Percentiles rank a stretch among this genome's conserved stretches.
Evolutionary conservation across 2,113 vertebrate genomes (phyloP).

Genomic region (Ornithorhynchus anatinus): DNA sequence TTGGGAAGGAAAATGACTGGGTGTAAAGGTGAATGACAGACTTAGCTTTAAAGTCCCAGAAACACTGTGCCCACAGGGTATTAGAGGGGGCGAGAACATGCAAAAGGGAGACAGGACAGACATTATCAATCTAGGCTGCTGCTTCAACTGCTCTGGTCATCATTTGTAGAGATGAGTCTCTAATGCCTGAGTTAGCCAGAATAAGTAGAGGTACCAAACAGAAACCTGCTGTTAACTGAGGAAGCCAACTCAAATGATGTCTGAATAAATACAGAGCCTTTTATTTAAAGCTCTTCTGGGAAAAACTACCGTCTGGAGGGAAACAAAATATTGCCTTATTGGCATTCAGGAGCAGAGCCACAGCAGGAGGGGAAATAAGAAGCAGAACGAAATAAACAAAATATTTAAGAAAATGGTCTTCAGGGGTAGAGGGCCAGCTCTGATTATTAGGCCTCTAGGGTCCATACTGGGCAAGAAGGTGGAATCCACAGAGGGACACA

Average conservation of each 20-base stretch:
- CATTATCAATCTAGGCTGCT: neutral
- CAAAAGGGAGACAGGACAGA: rapidly evolving
- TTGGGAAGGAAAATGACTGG: neutral
- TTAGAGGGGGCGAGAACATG: neutral
- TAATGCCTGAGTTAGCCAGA: neutral
- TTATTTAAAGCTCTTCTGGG: conserved; percentile 4
- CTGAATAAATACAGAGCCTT: neutral
- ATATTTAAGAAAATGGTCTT: too few relatives aligned
- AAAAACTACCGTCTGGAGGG: conserved; percentile 4
- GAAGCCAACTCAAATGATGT: neutral
- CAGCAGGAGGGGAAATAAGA: neutral
- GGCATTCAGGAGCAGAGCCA: neutral
- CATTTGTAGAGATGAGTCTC: neutral
- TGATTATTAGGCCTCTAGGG: too few relatives aligned
- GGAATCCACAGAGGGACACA: too few relatives aligned
- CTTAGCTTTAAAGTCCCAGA: neutral
- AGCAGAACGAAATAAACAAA: conserved; percentile 1
- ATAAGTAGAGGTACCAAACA: neutral
- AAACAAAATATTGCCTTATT: conserved; percentile 14
- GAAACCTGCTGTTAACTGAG: neutral
- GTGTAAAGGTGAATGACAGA: neutral
- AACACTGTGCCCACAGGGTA: neutral
- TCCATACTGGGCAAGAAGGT: too few relatives aligned
- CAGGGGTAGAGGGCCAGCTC: too few relatives aligned
- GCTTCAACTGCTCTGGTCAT: neutral